A percentile compares a stretch with the other conserved stretches of the same genome.
These are phyloP conservation scores for Pollenia angustigena DNA, from an alignment of 2,888 invertebrate species.

Conservation along the genomic window DNA sequence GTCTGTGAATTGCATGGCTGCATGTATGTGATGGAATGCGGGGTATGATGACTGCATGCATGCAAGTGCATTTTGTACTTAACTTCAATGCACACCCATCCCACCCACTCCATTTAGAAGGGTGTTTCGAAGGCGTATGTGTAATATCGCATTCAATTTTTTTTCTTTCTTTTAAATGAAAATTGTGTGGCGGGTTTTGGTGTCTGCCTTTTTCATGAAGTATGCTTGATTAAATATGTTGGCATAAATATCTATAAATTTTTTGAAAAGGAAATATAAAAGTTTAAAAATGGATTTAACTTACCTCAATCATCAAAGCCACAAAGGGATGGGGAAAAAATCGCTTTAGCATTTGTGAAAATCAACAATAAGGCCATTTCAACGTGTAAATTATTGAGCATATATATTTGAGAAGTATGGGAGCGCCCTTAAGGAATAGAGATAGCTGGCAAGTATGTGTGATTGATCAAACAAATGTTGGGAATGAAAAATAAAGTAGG, in stretches of 20 bases:
- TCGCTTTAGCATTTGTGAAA: neutral
- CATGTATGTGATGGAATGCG: slow-evolving; percentile 33
- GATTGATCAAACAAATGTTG: too few species aligned
- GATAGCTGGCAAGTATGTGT: too few species aligned
- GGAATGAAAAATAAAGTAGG: too few species aligned
- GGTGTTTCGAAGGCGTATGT: slow-evolving; percentile 42
- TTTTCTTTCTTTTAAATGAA: slow-evolving; percentile 8
- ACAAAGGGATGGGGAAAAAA: neutral
- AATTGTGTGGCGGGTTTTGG: slow-evolving; percentile 49
- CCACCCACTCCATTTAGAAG: neutral
- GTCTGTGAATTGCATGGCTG: slow-evolving; percentile 47
- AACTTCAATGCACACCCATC: slow-evolving; percentile 26
- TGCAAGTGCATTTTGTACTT: slow-evolving; percentile 40
- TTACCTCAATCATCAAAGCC: too few species aligned
- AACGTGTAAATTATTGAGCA: too few species aligned
- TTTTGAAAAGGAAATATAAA: slow-evolving; percentile 22
- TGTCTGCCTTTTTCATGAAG: slow-evolving; percentile 41
- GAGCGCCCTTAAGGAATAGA: too few species aligned
- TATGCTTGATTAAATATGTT: slow-evolving; percentile 22
- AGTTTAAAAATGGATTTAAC: neutral
- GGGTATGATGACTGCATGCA: slow-evolving; percentile 43
- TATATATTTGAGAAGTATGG: too few species aligned
- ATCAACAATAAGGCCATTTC: neutral
- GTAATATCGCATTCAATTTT: slow-evolving; percentile 22
- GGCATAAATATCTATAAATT: slow-evolving; percentile 48